These are phyloP conservation scores for Aurelia sp. DNA, from an alignment of 30 jellyfish, hydroid and myxozoan genomes.

Conservation along the genomic window DNA sequence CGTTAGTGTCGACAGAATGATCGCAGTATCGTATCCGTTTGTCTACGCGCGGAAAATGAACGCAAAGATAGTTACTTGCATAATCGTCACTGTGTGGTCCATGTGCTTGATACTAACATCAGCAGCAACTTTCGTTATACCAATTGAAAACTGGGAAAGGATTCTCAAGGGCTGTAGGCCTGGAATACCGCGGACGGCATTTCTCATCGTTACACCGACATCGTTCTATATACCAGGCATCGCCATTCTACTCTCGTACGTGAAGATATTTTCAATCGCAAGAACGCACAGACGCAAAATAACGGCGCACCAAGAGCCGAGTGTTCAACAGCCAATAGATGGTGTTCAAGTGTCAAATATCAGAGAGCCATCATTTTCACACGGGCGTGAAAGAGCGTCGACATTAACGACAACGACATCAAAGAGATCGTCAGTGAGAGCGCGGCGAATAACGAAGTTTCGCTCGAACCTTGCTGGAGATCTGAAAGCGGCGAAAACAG, in stretches of 20 bases:
- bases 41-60: slow-evolving; percentile 68
- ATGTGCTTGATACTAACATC: slow-evolving; percentile 72
- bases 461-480: slow-evolving; percentile 59
- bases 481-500: slow-evolving; percentile 87
- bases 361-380: slow-evolving; percentile 4
- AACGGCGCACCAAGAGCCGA: slow-evolving; percentile 57
- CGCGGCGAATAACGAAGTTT: slow-evolving; percentile 42
- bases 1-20: slow-evolving; percentile 80
- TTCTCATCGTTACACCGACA: slow-evolving; percentile 75
- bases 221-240: slow-evolving; percentile 83
- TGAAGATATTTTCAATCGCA: slow-evolving; percentile 77
- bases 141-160: slow-evolving; percentile 59
- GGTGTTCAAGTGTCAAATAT: not conserved
- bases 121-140: slow-evolving; percentile 28
- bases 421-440: slow-evolving; percentile 9
- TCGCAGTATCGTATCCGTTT: slow-evolving; percentile 75
- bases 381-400: slow-evolving; percentile 19
- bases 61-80: slow-evolving; percentile 38
- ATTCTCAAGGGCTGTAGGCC: slow-evolving; percentile 57
- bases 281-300: slow-evolving; percentile 75
- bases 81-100: slow-evolving; percentile 68
- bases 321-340: slow-evolving; percentile 34
- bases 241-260: slow-evolving; percentile 69
- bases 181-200: slow-evolving; percentile 83
- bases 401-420: slow-evolving; percentile 22